Evolutionary conservation across 2,113 vertebrate genomes (phyloP), one percentile per base, ranked within the genome.

Genomic region (Neodontobutis hainanensis): DNA sequence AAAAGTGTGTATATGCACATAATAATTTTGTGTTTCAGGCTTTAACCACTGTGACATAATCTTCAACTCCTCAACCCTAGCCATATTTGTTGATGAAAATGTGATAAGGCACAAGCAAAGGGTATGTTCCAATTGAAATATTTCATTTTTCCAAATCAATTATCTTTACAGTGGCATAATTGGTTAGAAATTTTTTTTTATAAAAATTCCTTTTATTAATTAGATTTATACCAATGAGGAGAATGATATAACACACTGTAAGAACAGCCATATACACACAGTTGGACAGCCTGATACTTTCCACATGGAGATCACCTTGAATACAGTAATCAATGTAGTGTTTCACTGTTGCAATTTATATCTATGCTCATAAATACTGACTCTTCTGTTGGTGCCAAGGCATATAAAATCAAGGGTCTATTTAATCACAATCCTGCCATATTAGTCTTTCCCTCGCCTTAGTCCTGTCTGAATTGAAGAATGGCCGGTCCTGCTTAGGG

Each of bases 351-450:
- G 60, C 56, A 81, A 75, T 81, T 85, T 79, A 76, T 73, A 71
- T 63, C 70, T 44, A 10, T 44, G 42, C 27, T 71, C 73, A 78
- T 85, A 76, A 79, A 78, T 65, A 74, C 59, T 59, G 67, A 77
- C 78, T 73, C 0, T 15, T 69, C 58, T 78, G 56, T 72, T 70
- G 81, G 65, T 74, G 75, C 70, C 70, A 77, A 66, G 53, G 9
- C 61, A 66, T 49, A 72, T 80, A 79, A 82, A 85, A 85, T 80
- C 65, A 67, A 67, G 61, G 46, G 70, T 51, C 72, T 80, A 47
- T 80, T 85, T 86, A 86, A 86, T 87, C 78, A 81, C 80, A 77
- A 62, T 64, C 61, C 78, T 74, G 82, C 77, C 65, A 76, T 85
- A 82, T 87, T 82, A 85, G 81, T 89, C 78, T 83, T 78, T 65